Conservation (phyloP, 2,888 invertebrate species). For the Pocota personata region DNA sequence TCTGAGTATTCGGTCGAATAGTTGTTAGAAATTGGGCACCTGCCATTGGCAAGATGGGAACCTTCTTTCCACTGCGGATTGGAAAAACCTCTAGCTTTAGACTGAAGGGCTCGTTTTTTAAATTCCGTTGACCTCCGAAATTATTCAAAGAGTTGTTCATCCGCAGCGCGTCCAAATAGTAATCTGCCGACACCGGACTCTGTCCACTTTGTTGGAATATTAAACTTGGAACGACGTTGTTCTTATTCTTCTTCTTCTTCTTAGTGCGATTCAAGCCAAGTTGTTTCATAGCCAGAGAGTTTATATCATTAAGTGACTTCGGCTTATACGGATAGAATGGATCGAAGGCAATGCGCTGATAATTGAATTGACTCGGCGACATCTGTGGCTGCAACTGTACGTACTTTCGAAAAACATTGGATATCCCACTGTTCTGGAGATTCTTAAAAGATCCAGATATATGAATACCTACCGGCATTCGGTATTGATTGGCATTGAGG, state of each 20-base stretch:
- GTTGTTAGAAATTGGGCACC: conserved; percentile 42
- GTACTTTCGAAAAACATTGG: conserved; percentile 80
- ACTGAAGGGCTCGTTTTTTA: conserved; percentile 85
- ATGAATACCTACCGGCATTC: conserved; percentile 79
- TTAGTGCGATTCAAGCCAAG: conserved; percentile 77
- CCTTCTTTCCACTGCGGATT: conserved; percentile 81
- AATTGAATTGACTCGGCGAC: conserved; percentile 51
- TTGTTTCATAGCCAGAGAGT: conserved; percentile 86
- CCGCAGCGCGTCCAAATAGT: conserved; percentile 70
- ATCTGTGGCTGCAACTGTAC: conserved; percentile 44
- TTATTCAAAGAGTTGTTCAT: conserved; percentile 38
- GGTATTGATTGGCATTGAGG: conserved; percentile 73
- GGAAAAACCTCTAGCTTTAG: conserved; percentile 87
- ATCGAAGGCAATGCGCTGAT: conserved; percentile 83
- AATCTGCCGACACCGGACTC: conserved; percentile 78
- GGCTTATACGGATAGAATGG: conserved; percentile 89
- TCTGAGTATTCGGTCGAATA: conserved; percentile 37
- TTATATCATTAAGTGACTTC: conserved; percentile 89
- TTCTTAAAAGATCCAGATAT: conserved; percentile 81
- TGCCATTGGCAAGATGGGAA: conserved; percentile 33
- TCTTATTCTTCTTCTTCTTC: conserved; percentile 78
- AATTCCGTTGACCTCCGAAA: conserved; percentile 67
- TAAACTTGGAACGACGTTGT: conserved; percentile 51
- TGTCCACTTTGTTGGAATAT: conserved; percentile 78
- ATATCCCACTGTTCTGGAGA: conserved; percentile 80